These are phyloP conservation scores for Hemicentrotus pulcherrimus DNA, from an alignment of 35 echinoderm and acorn worm genomes.

Conservation along the genomic window DNA sequence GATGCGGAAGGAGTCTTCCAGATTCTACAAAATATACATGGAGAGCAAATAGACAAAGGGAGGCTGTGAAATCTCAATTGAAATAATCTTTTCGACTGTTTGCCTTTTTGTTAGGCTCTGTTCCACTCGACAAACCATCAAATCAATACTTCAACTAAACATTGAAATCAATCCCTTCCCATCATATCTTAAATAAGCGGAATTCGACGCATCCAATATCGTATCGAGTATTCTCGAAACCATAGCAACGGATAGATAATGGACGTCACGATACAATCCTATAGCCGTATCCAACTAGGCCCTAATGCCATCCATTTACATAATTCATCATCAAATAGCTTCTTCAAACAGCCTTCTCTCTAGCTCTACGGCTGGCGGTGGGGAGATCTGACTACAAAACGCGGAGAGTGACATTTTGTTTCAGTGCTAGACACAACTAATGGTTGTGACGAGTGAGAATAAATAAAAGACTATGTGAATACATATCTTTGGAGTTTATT, in stretches of 20 bases:
- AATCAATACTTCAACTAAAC: conserved; percentile 8
- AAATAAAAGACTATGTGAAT: conserved; percentile 8
- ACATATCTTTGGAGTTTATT: neutral
- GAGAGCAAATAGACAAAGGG: neutral
- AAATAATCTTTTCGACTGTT: conserved; percentile 20
- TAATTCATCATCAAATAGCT: conserved; percentile 45
- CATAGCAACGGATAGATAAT: conserved; percentile 35
- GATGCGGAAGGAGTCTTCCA: neutral
- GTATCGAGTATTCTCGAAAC: conserved; percentile 15
- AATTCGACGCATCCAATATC: conserved; percentile 26
- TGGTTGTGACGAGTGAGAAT: conserved; percentile 17
- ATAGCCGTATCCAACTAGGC: conserved; percentile 5
- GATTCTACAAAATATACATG: neutral
- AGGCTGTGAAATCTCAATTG: conserved; percentile 5
- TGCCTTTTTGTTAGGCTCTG: neutral
- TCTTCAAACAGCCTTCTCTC: conserved; percentile 38
- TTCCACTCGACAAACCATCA: neutral
- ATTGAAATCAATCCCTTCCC: conserved; percentile 17
- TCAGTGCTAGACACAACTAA: neutral
- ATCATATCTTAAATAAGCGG: conserved; percentile 3
- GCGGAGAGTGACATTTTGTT: conserved; percentile 32
- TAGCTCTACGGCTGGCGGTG: neutral
- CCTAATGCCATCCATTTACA: conserved; percentile 44
- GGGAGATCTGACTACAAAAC: neutral
- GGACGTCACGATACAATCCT: conserved; percentile 47